Conservation (phyloP, 2,797 vertebrate genomes). For the Pangasius mekongensis region DNA sequence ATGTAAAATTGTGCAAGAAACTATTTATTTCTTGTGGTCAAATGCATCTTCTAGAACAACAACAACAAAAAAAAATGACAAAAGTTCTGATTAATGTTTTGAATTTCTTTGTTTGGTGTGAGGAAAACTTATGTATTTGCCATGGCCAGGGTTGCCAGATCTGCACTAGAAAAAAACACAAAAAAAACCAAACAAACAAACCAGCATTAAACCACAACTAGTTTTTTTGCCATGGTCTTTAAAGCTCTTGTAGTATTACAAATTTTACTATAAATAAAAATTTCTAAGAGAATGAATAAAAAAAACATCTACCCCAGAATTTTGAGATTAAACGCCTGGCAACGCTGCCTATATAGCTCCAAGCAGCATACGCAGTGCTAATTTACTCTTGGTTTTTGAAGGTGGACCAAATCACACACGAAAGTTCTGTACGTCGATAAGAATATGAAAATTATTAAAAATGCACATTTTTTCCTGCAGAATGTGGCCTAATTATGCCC, state of each 20-base stretch:
- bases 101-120: background rate
- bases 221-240: background rate
- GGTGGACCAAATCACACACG: background rate
- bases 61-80: constrained; percentile 64
- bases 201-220: background rate
- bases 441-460: background rate
- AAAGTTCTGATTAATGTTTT: constrained; percentile 31
- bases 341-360: background rate
- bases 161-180: background rate
- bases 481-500: background rate
- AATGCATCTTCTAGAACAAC: constrained; percentile 3
- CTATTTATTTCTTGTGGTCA: background rate
- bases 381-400: background rate
- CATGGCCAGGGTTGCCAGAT: background rate
- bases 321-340: background rate
- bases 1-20: background rate
- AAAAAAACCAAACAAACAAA: too few relatives aligned
- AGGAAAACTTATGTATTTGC: background rate
- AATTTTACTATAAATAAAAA: background rate
- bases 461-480: background rate
- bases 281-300: background rate
- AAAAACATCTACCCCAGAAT: background rate
- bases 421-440: background rate
- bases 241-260: background rate
- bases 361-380: background rate